Conservation (phyloP, 2,797 vertebrate genomes). For the Cryptoblepharus egeriae region DNA sequence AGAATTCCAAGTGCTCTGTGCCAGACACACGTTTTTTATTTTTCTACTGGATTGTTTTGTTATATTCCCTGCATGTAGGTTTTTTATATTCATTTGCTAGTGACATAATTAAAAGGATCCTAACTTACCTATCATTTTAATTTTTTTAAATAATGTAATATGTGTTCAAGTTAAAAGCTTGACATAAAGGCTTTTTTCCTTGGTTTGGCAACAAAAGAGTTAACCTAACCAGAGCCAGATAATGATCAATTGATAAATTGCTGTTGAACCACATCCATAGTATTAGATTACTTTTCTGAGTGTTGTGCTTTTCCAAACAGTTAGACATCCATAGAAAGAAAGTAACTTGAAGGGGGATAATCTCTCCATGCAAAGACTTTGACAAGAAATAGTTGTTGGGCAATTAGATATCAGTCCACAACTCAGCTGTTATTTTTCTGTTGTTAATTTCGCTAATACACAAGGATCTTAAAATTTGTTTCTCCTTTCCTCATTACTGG, state of each 20-base stretch:
- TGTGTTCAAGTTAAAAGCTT: constrained; percentile 43
- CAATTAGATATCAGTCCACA: constrained; percentile 37
- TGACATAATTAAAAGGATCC: constrained; percentile 46
- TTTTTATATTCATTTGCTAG: constrained; percentile 51
- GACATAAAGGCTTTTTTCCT: constrained; percentile 31
- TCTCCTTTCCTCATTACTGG: constrained; percentile 38
- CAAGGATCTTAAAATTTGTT: constrained; percentile 28
- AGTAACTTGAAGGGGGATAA: constrained; percentile 59
- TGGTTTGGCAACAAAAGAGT: constrained; percentile 73
- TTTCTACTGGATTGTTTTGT: constrained; percentile 20
- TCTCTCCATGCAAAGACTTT: constrained; percentile 54
- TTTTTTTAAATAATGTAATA: constrained; percentile 29
- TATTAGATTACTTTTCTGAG: constrained; percentile 76
- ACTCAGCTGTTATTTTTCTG: constrained; percentile 49
- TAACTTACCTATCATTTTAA: constrained; percentile 45
- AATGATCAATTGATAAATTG: constrained; percentile 82
- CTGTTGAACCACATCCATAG: constrained; percentile 76
- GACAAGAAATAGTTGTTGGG: constrained; percentile 45
- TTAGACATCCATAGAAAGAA: constrained; percentile 64
- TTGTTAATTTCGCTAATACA: constrained; percentile 45
- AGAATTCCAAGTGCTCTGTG: constrained; percentile 50
- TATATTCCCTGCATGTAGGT: constrained; percentile 24
- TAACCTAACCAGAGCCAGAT: constrained; percentile 77
- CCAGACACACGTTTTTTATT: constrained; percentile 42
- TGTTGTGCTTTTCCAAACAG: constrained; percentile 71